Evolutionary conservation across 2,888 invertebrate species (phyloP).

Genomic region (Agrilus mali): DNA sequence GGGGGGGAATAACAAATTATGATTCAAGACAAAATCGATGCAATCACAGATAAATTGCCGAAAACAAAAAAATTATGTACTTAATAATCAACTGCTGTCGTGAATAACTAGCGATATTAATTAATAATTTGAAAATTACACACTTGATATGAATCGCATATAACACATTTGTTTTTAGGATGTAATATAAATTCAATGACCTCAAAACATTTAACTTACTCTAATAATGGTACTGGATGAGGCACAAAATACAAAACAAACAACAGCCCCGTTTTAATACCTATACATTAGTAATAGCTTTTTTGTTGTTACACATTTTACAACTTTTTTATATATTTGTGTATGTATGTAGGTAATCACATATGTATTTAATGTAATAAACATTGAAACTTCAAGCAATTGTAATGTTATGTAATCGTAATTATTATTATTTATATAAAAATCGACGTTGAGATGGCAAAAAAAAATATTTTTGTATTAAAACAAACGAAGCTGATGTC

Average conservation of each 20-base stretch:
- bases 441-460: no score
- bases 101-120: no score
- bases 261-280: not conserved
- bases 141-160: constrained; percentile 37
- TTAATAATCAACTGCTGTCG: constrained; percentile 18
- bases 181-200: constrained; percentile 36
- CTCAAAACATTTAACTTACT: constrained; percentile 36
- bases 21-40: constrained; percentile 17
- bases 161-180: constrained; percentile 34
- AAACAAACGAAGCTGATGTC: no score
- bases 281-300: no score
- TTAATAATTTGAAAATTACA: constrained; percentile 26
- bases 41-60: constrained; percentile 36
- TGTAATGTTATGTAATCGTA: no score
- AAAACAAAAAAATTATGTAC: constrained; percentile 35
- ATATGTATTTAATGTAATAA: not conserved
- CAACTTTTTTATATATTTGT: not conserved
- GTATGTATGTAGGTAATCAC: not conserved
- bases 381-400: not conserved
- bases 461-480: no score
- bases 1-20: no score
- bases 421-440: no score
- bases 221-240: constrained; percentile 30
- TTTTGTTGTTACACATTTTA: not conserved
- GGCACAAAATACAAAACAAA: constrained; percentile 11